Evolutionary conservation across 2,888 invertebrate species (phyloP).

Genomic region (Syrphus vitripennis): DNA sequence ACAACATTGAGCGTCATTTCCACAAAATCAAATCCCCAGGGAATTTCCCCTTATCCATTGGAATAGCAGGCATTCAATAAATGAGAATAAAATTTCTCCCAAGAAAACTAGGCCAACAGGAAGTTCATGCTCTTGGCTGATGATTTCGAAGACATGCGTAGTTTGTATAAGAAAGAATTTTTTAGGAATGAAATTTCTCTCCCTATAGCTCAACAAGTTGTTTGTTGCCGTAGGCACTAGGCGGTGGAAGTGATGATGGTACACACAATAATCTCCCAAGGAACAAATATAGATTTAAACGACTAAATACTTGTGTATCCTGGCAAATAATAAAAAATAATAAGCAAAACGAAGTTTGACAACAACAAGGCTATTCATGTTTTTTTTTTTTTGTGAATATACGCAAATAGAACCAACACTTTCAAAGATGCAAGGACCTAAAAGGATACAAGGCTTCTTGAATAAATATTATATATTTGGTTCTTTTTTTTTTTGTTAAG

Average conservation of each 20-base stretch:
- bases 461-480: neutral
- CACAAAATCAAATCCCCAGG: conserved; percentile 1
- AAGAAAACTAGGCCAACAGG: conserved; percentile 63
- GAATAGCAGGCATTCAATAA: conserved; percentile 14
- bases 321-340: conserved; percentile 12
- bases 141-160: conserved; percentile 44
- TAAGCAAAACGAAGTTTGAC: neutral
- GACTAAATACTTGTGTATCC: neutral
- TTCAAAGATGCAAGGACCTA: neutral
- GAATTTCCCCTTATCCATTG: conserved; percentile 62
- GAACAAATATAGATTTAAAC: neutral
- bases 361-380: neutral
- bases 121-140: conserved; percentile 10
- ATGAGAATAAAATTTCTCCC: neutral
- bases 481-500: neutral
- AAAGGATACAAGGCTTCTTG: neutral
- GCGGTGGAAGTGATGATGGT: neutral
- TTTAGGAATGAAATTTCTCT: neutral
- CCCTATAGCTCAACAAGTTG: conserved; percentile 62
- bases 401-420: neutral
- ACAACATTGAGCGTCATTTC: neutral
- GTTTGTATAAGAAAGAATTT: neutral
- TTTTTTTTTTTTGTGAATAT: too few species aligned
- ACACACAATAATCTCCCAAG: neutral
- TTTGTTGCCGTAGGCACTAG: conserved; percentile 58